A percentile compares a stretch with the other conserved stretches of the same genome.
Evolutionary conservation across 2,797 vertebrate species (phyloP).

Genomic region (Scleropages formosus): DNA sequence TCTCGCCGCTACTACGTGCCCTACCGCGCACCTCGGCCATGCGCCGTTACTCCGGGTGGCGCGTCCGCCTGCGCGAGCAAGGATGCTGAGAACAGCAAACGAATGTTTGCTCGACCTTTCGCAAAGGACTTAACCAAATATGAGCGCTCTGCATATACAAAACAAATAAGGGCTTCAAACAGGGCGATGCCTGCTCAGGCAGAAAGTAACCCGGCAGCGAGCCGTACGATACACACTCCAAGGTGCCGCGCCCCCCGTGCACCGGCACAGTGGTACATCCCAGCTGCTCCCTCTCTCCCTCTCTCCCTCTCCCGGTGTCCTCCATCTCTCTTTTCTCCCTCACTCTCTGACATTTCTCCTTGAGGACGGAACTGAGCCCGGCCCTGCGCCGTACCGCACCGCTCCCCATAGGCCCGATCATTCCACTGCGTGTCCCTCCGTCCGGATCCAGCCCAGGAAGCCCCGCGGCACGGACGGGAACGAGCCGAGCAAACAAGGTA

Average conservation of each 20-base stretch:
- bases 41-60: background rate
- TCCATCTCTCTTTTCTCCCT: slow-evolving; percentile 67
- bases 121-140: background rate
- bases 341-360: slow-evolving; percentile 55
- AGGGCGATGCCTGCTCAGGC: background rate
- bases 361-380: slow-evolving; percentile 58
- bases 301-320: slow-evolving; percentile 61
- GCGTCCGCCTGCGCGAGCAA: background rate
- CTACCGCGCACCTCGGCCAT: too few species aligned
- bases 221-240: background rate
- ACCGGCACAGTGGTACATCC: slow-evolving; percentile 63
- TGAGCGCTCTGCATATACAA: background rate
- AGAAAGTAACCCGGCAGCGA: background rate
- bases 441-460: slow-evolving; percentile 5
- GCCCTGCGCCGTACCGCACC: slow-evolving; percentile 22
- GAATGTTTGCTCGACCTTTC: background rate
- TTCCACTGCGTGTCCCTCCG: slow-evolving; percentile 7
- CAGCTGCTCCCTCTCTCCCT: slow-evolving; percentile 62
- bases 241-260: slow-evolving; percentile 39
- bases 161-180: background rate
- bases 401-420: slow-evolving; percentile 33
- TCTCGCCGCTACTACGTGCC: too few species aligned
- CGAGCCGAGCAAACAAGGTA: slow-evolving; percentile 31
- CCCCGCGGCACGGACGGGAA: slow-evolving; percentile 13
- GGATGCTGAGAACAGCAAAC: background rate